Evolutionary conservation across 2,888 invertebrate genomes (phyloP).

Genomic region (Teleogryllus oceanicus): DNA sequence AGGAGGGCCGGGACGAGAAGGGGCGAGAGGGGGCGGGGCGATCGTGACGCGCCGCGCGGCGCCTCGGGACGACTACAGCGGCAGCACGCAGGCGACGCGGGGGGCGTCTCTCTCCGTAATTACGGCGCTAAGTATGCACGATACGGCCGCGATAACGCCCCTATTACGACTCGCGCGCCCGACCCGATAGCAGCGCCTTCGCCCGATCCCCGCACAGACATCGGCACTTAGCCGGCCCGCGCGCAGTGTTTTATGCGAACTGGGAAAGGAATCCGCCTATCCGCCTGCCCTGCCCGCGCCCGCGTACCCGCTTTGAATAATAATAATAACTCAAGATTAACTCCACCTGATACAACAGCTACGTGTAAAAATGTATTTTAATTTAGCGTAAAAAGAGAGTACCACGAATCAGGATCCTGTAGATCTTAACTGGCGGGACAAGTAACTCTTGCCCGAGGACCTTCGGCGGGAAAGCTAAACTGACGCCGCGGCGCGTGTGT

Average conservation of each 20-base stretch:
- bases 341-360: slow-evolving; percentile 1
- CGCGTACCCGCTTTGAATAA: slow-evolving; percentile 8
- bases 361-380: slow-evolving; percentile 2
- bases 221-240: neutral
- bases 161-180: neutral
- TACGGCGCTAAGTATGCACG: slow-evolving; percentile 18
- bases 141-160: neutral
- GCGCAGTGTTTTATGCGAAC: slow-evolving; percentile 11
- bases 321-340: slow-evolving; percentile 18
- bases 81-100: neutral
- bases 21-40: neutral
- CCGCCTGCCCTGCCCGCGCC: neutral
- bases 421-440: neutral
- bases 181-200: neutral
- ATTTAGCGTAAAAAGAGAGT: neutral
- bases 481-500: neutral
- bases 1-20: neutral
- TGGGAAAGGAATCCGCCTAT: slow-evolving; percentile 4
- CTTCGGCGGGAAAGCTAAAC: neutral
- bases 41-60: too few species aligned
- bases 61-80: neutral
- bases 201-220: neutral
- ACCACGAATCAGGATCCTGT: neutral
- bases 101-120: neutral
- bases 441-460: neutral